Evolutionary conservation across 2,797 vertebrate genomes (phyloP).

Genomic region (Phrynocephalus forsythii): DNA sequence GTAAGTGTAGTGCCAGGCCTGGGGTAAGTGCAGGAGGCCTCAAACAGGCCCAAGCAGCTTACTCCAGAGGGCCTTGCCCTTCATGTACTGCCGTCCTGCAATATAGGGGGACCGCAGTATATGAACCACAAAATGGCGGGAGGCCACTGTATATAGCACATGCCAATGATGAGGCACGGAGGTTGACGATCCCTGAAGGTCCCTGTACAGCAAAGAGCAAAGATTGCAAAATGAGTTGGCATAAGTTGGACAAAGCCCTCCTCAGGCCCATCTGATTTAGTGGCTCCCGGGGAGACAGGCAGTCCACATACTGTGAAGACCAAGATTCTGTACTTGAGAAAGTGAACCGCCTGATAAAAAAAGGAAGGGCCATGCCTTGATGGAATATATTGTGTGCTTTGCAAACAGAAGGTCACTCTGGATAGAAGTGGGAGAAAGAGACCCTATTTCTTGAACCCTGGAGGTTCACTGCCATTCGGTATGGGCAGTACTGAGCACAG

Average conservation of each 20-base stretch:
- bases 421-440: not conserved
- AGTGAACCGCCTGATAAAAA: not conserved
- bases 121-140: no score
- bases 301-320: no score
- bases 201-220: not conserved
- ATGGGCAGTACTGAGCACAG: no score
- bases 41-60: no score
- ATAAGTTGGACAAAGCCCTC: not conserved
- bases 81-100: no score
- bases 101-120: no score
- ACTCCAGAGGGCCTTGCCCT: no score
- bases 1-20: no score
- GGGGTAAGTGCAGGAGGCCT: no score
- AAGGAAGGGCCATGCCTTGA: not conserved
- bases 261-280: not conserved
- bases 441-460: not conserved
- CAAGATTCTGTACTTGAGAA: not conserved
- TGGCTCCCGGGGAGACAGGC: no score
- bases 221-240: not conserved
- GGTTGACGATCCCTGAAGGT: not conserved
- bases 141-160: no score
- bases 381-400: not conserved
- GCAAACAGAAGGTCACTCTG: not conserved
- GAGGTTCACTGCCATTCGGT: not conserved
- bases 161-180: not conserved